These are phyloP conservation scores for Pseudomyrmex pallidus DNA, from an alignment of 1,140 invertebrate species.

Conservation along the genomic window DNA sequence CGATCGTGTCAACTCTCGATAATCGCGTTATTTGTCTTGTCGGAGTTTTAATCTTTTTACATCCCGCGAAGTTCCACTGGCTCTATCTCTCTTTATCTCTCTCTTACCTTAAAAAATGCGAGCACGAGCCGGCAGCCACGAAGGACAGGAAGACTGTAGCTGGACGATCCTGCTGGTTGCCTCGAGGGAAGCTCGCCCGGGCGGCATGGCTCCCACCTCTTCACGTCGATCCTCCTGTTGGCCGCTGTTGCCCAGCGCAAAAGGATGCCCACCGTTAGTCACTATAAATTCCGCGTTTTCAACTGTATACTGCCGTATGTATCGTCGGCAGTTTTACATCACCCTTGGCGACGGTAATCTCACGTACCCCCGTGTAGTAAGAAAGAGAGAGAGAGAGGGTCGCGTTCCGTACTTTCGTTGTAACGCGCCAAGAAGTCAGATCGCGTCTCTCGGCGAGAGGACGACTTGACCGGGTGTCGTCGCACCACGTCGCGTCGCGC, in stretches of 20 bases:
- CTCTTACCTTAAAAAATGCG: constrained; percentile 77
- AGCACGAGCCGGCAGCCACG: constrained; percentile 50
- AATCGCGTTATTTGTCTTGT: background rate
- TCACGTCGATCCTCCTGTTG: constrained; percentile 66
- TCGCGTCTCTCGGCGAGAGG: constrained; percentile 36
- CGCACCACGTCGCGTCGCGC: constrained; percentile 54
- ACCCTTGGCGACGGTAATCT: background rate
- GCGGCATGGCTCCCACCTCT: constrained; percentile 83
- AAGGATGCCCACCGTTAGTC: constrained; percentile 62
- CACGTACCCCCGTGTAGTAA: background rate
- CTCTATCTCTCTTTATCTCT: background rate
- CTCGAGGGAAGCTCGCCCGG: constrained; percentile 82
- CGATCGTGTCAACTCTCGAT: background rate
- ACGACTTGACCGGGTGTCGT: constrained; percentile 47
- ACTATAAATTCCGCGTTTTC: constrained; percentile 29
- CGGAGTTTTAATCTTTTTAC: background rate
- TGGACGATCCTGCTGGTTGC: constrained; percentile 78
- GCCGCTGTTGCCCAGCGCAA: constrained; percentile 55
- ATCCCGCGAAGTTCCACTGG: background rate
- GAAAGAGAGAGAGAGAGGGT: too few relatives aligned
- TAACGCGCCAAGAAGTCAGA: constrained; percentile 23
- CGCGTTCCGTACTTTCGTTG: too few relatives aligned
- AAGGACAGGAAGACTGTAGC: constrained; percentile 69
- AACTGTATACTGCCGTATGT: background rate
- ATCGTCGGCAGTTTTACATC: constrained; percentile 7